Conservation (phyloP, 2,113 vertebrate species). For the Piprites chloris region DNA sequence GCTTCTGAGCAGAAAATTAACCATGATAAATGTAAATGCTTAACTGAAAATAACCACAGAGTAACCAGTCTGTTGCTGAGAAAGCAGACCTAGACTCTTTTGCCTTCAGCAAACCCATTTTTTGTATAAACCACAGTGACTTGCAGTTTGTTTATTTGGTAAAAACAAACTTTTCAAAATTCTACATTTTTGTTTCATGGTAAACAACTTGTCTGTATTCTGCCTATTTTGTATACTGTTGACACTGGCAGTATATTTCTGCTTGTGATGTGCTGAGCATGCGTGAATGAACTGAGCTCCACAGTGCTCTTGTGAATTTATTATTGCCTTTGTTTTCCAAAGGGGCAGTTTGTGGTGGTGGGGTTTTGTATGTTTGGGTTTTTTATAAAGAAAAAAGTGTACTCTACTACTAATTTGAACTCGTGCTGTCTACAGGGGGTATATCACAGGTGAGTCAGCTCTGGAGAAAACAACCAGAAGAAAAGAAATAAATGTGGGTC, state of each 20-base stretch:
- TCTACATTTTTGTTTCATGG: not conserved
- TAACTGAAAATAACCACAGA: not conserved
- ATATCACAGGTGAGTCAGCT: not conserved
- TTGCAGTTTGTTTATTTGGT: not conserved
- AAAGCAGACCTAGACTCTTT: not conserved
- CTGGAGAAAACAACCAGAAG: not conserved
- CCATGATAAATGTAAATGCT: not conserved
- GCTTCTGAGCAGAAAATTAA: not conserved
- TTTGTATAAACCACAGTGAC: not conserved
- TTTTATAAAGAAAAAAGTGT: not conserved
- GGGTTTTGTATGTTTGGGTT: not conserved
- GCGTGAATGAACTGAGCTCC: not conserved
- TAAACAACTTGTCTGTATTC: not conserved
- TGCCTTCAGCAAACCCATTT: not conserved
- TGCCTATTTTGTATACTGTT: not conserved
- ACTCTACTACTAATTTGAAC: not conserved
- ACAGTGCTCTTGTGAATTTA: not conserved
- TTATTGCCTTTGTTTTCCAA: not conserved
- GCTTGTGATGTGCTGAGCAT: not conserved
- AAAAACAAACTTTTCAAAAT: not conserved
- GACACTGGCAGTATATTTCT: not conserved
- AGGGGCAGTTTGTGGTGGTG: not conserved
- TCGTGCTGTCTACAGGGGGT: not conserved
- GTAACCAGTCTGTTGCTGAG: not conserved
- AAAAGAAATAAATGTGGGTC: not conserved